These are phyloP conservation scores for Falcaria lacertinaria DNA, from an alignment of 2,888 invertebrate genomes.

Conservation along the genomic window DNA sequence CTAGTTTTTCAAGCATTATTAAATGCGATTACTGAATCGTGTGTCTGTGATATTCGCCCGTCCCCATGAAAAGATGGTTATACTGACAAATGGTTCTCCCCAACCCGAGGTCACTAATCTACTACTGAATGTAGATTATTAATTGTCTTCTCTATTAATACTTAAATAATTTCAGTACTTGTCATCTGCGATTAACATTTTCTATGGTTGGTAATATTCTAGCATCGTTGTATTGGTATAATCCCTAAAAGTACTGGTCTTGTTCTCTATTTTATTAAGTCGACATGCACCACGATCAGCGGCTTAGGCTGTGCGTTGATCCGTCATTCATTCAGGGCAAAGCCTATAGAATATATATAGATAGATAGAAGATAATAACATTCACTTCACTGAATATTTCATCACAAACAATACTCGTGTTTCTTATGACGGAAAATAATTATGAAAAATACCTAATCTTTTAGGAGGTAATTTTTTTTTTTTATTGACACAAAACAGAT, in stretches of 20 bases:
- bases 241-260: no score
- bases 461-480: not conserved
- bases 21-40: constrained; percentile 41
- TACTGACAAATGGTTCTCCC: constrained; percentile 56
- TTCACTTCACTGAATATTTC: not conserved
- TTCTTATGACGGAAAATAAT: not conserved
- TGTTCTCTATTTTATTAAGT: no score
- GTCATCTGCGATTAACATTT: constrained; percentile 8
- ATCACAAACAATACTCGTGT: not conserved
- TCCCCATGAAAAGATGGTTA: constrained; percentile 60
- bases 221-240: no score
- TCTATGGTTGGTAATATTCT: not conserved
- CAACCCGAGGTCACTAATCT: constrained; percentile 51
- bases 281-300: no score
- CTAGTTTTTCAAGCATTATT: constrained; percentile 35
- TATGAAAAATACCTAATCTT: not conserved
- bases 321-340: no score
- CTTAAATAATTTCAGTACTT: constrained; percentile 31
- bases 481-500: not conserved
- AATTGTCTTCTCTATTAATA: constrained; percentile 47
- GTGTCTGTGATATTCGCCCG: constrained; percentile 37
- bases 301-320: no score
- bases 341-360: no score
- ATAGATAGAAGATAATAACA: no score
- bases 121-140: constrained; percentile 53